These are phyloP conservation scores for Gephyroberyx darwinii DNA, from an alignment of 2,797 vertebrate genomes.

Conservation along the genomic window DNA sequence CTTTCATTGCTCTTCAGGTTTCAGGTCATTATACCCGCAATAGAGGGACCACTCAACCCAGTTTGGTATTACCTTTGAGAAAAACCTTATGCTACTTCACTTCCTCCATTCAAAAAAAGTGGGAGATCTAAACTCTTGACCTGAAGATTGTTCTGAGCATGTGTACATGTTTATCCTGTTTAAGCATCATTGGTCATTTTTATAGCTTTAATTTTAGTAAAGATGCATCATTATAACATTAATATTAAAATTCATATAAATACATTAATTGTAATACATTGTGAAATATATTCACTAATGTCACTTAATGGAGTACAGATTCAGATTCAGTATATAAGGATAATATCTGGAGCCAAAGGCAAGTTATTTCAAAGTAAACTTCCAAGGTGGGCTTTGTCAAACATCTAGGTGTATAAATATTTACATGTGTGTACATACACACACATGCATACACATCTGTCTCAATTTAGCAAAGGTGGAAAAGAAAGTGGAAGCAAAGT, in stretches of 20 bases:
- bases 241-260: background rate
- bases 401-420: background rate
- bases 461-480: background rate
- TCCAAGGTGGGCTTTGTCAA: background rate
- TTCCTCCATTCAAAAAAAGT: constrained; percentile 63
- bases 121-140: constrained; percentile 61
- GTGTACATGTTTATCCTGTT: constrained; percentile 26
- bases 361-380: background rate
- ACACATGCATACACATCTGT: background rate
- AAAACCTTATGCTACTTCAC: constrained; percentile 62
- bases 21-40: constrained; percentile 78
- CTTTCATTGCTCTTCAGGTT: constrained; percentile 78
- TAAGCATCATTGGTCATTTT: constrained; percentile 28
- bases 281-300: background rate
- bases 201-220: background rate
- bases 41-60: constrained; percentile 76
- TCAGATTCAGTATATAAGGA: background rate
- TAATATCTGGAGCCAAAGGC: background rate
- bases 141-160: constrained; percentile 31
- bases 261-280: background rate
- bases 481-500: constrained; percentile 27
- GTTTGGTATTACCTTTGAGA: constrained; percentile 72
- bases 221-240: background rate
- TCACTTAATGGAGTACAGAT: background rate
- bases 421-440: background rate